phyloP scores from a whole-genome alignment of 2,113 vertebrate species.

The Saccopteryx bilineata region DNA sequence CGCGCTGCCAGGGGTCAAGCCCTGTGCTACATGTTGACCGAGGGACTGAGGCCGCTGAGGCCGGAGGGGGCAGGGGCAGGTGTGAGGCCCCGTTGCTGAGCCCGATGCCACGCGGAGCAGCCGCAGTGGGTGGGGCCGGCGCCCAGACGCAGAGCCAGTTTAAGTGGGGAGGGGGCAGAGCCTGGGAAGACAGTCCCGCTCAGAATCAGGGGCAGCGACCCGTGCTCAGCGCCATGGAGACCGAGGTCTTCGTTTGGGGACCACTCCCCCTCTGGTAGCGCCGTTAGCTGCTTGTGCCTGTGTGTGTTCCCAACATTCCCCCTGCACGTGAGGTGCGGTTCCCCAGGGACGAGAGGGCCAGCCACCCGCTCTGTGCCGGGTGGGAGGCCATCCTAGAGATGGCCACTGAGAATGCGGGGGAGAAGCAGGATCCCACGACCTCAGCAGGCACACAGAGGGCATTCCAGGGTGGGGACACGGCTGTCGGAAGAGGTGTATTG shows the following conservation, averaged over 20 bases:
- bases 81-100: neutral
- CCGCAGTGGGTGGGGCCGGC: neutral
- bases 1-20: no score
- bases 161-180: no score
- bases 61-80: neutral
- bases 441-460: neutral
- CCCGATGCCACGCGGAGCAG: neutral
- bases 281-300: neutral
- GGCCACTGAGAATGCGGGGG: accelerated
- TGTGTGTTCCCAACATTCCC: accelerated
- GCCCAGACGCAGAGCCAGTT: neutral
- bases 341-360: neutral
- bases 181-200: neutral
- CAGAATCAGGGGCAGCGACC: neutral
- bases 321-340: neutral
- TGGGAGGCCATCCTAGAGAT: neutral
- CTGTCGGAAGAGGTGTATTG: accelerated
- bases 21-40: neutral
- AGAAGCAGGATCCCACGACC: neutral
- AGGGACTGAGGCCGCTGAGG: neutral
- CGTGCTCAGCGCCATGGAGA: neutral
- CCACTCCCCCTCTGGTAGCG: neutral
- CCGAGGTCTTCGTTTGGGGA: neutral
- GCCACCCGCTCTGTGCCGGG: neutral
- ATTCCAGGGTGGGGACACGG: neutral